Evolutionary conservation across 2,888 invertebrate genomes (phyloP).

Genomic region (Deladenus siricidicola): DNA sequence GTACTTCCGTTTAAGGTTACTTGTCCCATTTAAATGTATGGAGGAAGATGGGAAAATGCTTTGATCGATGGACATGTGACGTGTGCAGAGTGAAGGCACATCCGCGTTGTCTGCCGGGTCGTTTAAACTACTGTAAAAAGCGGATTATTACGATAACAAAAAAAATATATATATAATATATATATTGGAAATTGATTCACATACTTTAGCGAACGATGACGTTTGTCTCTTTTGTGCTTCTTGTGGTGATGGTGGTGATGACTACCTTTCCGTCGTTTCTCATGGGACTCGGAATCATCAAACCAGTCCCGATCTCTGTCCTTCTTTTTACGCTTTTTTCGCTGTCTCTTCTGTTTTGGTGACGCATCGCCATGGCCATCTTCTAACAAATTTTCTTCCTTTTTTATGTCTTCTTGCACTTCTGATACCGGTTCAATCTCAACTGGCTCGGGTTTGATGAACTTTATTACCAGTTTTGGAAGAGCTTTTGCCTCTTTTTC

Average conservation of each 20-base stretch:
- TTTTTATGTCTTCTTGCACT: too few species aligned
- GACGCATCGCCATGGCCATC: background rate
- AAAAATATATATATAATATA: too few species aligned
- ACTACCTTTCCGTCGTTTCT: conserved; percentile 3
- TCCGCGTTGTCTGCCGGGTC: too few species aligned
- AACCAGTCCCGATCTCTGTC: conserved; percentile 24
- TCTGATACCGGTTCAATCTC: too few species aligned
- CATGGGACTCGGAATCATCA: background rate
- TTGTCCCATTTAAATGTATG: too few species aligned
- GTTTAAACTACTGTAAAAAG: too few species aligned
- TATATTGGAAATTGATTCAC: too few species aligned
- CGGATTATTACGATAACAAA: too few species aligned
- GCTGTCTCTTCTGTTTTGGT: background rate
- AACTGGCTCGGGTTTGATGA: background rate
- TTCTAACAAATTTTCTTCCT: background rate
- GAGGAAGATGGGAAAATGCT: background rate
- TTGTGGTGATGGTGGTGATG: conserved; percentile 1
- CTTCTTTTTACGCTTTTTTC: conserved; percentile 28
- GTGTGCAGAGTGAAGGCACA: too few species aligned
- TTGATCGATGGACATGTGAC: background rate
- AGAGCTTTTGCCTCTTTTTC: background rate
- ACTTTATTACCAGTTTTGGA: conserved; percentile 16
- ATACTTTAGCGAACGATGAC: background rate
- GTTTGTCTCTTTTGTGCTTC: conserved; percentile 7
- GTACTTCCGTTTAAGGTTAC: too few species aligned